phyloP scores from a whole-genome alignment of 2,797 vertebrate genomes.

The Epinephelus awoara region DNA sequence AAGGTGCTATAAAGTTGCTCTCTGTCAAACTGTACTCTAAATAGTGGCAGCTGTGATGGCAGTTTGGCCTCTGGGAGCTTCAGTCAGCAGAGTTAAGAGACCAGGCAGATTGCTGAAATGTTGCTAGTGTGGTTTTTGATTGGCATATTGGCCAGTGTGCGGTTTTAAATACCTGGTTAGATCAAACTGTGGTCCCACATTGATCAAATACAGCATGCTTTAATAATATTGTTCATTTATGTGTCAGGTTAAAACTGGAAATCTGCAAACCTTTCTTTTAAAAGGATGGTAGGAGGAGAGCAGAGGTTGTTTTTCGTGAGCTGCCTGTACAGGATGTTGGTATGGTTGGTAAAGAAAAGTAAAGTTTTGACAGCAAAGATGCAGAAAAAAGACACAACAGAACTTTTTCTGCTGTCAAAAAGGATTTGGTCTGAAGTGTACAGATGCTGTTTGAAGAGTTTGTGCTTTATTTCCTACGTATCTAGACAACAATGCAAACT shows the following conservation, averaged over 20 bases:
- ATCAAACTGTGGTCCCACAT: background rate
- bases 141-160: background rate
- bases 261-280: background rate
- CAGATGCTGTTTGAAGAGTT: conserved; percentile 28
- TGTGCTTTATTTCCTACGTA: conserved; percentile 10
- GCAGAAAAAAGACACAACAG: conserved; percentile 21
- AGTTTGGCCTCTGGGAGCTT: background rate
- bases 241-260: background rate
- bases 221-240: background rate
- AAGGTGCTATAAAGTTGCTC: background rate
- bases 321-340: conserved; percentile 24
- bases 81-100: background rate
- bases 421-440: conserved; percentile 33
- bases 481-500: conserved; percentile 5
- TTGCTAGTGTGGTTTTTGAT: background rate
- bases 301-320: conserved; percentile 4
- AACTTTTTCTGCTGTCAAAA: conserved; percentile 44
- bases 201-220: background rate
- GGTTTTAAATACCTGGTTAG: background rate
- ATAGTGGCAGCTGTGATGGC: background rate
- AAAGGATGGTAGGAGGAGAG: background rate
- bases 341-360: conserved; percentile 27
- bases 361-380: conserved; percentile 61
- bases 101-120: background rate
- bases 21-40: background rate